A percentile compares a stretch with the other conserved stretches of the same genome.
Conservation (phyloP, 1,140 invertebrate species). For the Riptortus pedestris region DNA sequence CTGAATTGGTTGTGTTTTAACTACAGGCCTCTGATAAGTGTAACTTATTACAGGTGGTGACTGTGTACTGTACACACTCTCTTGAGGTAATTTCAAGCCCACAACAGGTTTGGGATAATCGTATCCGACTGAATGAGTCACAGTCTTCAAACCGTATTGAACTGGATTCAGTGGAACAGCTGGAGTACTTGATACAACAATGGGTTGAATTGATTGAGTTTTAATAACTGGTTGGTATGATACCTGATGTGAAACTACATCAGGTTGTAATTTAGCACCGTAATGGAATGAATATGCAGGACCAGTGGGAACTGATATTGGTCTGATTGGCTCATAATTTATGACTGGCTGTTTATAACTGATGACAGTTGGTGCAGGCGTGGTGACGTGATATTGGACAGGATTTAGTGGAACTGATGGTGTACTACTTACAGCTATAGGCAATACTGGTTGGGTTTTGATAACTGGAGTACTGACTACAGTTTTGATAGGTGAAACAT, state of each 20-base stretch:
- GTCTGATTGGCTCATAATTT: not conserved
- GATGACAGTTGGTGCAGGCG: not conserved
- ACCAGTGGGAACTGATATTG: slow-evolving; percentile 8
- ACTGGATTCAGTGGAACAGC: slow-evolving; percentile 32
- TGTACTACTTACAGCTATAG: slow-evolving; percentile 24
- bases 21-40: slow-evolving; percentile 15
- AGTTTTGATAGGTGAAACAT: slow-evolving; percentile 14
- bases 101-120: not conserved
- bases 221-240: not conserved
- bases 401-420: slow-evolving; percentile 28
- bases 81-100: not conserved
- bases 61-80: slow-evolving; percentile 10
- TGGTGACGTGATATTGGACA: slow-evolving; percentile 26
- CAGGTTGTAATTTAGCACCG: not conserved
- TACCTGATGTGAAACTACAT: not conserved
- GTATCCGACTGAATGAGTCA: not conserved
- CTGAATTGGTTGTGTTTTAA: slow-evolving; percentile 4
- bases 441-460: not conserved
- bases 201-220: not conserved
- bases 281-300: not conserved
- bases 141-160: slow-evolving; percentile 27
- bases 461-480: slow-evolving; percentile 3
- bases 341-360: no score
- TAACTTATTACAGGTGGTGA: slow-evolving; percentile 20
- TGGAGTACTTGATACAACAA: slow-evolving; percentile 25